Base-by-base conservation (phyloP, 2,888 invertebrate genomes). In the Argyresthia albistria region DNA sequence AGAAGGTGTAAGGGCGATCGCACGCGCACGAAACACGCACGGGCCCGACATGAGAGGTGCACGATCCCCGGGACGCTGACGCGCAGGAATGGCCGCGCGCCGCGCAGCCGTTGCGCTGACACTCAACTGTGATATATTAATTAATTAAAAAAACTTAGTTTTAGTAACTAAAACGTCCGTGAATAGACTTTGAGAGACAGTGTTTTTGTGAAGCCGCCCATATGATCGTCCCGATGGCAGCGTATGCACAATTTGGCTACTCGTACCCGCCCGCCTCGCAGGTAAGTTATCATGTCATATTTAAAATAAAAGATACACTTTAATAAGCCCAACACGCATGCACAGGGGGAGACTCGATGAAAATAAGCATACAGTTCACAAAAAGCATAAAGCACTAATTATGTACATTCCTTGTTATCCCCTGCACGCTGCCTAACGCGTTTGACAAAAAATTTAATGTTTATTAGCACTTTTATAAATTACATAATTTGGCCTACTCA, bases 211-310 rank as follows among this genome's bases (percentile, higher is more conserved):
- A 83, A 86, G 75, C 86, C 86, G 84, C 78, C 84, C 86, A 76
- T 83, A 86, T 87, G 86, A 86, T 86, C 86, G 82, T 86, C 82
- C 86, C 86, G 67, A 88, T 88, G 88, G 88, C 96, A 81, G 94
- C 95, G 70, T 96, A 96, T 88, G 92, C 96, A 77, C 96, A 96
- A 89, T 96, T 96, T 88, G 95, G 96, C 90, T 96, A 96, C 86
- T 91, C 94, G 71, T 96, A 96, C 90, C 94, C 95, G 91, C 91
- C 96, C 91, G 94, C 95, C 76, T 93, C 95, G 70, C 96, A 96
- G 95, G 96, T 96, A 89, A 89, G 91, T 83, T 55, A 54, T 15
- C 39, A 39, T 8, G 25, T 25, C 25, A 4, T 25, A 4, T 6
- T 6, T 6, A 25, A 25, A 25, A 25, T 6, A 4, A 25, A 25